Evolutionary conservation across 2,113 vertebrate species (phyloP), one percentile per base, ranked within the genome.

Genomic region (Neofelis nebulosa): DNA sequence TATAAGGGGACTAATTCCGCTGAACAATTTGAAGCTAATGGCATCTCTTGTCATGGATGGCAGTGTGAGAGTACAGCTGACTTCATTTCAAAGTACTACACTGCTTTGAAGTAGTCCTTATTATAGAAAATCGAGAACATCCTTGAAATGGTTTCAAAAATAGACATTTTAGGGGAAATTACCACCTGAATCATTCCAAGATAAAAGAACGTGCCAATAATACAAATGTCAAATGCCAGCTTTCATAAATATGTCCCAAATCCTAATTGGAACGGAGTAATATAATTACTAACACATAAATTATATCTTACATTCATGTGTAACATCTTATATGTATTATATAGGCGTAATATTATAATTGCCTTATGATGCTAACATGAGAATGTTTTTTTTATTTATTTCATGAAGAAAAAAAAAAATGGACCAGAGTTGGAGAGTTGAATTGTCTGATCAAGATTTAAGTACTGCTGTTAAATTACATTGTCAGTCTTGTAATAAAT

Each of bases 401-500:
- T 86, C 4, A 83, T 57, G 27, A 31, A 31, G 23, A 95, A 36
- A 31, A 25, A 95, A 36, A 91, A 88, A 48, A 78, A 29, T 63
- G 76, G 61, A 80, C 61, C 55, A 18, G 29, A 23, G 1, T n/a
- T 0, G 83, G 71, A 98, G 84, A 68, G 71, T 27, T 97, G 89
- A 38, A 97, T 95, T 57, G 45, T 68, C 96, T 97, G 93, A 96
- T 96, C 80, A 95, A 79, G 50, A 71, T 91, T 92, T 94, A 98
- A 98, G 63, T 81, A 96, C 38, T 81, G 83, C 33, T 97, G 5
- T 95, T 97, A 87, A 97, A 97, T 98, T 95, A 88, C 84, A 89
- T 78, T 95, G 65, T 96, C 86, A 87, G 55, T 21, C 41, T 97
- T 16, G 21, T 94, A 98, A 98, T 98, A 98, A 98, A 98, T 97